Base-by-base conservation (phyloP, 23 tunicate genomes). In the Styela plicata region DNA sequence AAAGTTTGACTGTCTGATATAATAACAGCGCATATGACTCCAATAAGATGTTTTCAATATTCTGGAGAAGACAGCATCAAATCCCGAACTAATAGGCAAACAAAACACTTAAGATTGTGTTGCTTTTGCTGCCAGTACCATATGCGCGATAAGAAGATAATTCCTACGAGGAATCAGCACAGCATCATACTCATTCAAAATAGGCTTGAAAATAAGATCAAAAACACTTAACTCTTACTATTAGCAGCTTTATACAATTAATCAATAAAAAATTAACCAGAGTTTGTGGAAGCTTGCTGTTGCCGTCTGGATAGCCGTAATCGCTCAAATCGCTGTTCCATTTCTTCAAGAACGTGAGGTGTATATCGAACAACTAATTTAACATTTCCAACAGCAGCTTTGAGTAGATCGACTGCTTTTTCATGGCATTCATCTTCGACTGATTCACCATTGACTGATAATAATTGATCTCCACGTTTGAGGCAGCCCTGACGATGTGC, bases 341-440 rank as follows among this genome's bases (percentile, higher is more conserved):
- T 95, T 23, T 95, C 95, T 74, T 95, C 99, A 16, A 95, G 84
- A 34, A 95, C 99, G 44, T 77, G 80, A 7, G 99, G 99, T 17
- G 99, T 86, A 86, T 95, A 95, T 33, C 95, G 86, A 31, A 95
- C 99, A 18, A 95, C 99, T 70, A 95, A 80, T 78, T 95, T 95
- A 26, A 95, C 99, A 33, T 80, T 86, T 0, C 90, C 96, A 34
- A 80, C 78, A 1, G 99, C 93, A 70, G 91, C 91, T 84, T 95
- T 95, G 3, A 95, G 80, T 5, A 95, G 83, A 53, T 95, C 96
- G 20, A 95, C 99, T 24, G 95, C 99, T 75, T 84, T 86, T 65
- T 95, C 99, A 73, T 95, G 99, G 76, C 91, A 95, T 84, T 95
- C 99, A 1, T 87, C 96, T 80, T 95, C 99, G 26, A 95, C 99